Percentiles rank a stretch among this genome's conserved stretches.
These are phyloP conservation scores for Eurytoma californica DNA, from an alignment of 2,888 invertebrate species.

Conservation along the genomic window DNA sequence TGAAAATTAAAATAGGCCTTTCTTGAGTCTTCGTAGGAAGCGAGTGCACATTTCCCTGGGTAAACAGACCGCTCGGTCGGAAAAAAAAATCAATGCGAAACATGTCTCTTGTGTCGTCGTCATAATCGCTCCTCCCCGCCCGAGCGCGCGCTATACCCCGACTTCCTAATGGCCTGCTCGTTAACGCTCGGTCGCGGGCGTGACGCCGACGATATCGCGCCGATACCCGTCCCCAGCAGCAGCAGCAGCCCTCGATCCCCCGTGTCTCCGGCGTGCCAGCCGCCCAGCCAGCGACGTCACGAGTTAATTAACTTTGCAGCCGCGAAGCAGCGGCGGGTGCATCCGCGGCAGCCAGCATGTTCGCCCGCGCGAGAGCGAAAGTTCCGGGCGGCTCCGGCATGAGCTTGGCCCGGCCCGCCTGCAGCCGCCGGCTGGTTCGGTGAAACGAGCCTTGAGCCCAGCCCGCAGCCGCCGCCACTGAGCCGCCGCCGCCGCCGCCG, in stretches of 20 bases:
- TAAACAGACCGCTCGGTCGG: neutral
- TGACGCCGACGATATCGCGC: neutral
- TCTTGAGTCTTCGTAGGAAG: neutral
- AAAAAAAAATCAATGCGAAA: slow-evolving; percentile 11
- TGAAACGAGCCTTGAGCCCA: slow-evolving; percentile 25
- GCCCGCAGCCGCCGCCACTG: neutral
- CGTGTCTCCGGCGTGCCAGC: neutral
- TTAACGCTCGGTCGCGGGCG: slow-evolving; percentile 6
- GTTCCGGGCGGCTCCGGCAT: neutral
- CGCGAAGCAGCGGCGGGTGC: slow-evolving; percentile 22
- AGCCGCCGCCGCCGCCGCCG: neutral
- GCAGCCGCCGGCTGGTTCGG: slow-evolving; percentile 17
- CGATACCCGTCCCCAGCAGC: neutral
- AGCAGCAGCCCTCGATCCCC: neutral
- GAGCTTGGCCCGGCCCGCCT: neutral
- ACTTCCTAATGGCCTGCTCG: slow-evolving; percentile 13
- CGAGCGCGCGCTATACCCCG: neutral
- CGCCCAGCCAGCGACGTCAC: neutral
- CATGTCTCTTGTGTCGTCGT: neutral
- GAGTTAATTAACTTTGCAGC: slow-evolving; percentile 49
- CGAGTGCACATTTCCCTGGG: slow-evolving; percentile 18
- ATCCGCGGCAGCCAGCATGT: slow-evolving; percentile 22
- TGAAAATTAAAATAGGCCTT: too few species aligned
- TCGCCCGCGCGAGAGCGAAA: slow-evolving; percentile 22
- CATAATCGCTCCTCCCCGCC: neutral